Evolutionary conservation across 1,140 invertebrate species (phyloP).

Genomic region (Orius laevigatus): DNA sequence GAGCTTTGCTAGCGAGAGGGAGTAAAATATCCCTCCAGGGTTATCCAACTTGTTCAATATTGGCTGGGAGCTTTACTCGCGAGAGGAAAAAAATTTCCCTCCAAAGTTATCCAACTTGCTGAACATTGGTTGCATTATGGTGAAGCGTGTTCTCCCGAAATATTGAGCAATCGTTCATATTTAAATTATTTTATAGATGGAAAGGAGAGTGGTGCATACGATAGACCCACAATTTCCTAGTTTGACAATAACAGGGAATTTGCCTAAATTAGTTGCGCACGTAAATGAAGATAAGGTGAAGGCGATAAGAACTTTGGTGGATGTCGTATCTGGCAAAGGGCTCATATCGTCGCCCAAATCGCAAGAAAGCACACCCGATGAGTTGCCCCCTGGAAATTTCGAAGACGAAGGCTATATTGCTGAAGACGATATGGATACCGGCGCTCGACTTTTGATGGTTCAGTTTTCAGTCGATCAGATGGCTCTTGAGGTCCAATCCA

Average conservation of each 20-base stretch:
- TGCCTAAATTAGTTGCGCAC: constrained; percentile 75
- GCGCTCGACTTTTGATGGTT: constrained; percentile 56
- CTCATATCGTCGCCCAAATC: constrained; percentile 30
- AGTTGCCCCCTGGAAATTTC: constrained; percentile 12
- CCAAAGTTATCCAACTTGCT: too few species aligned
- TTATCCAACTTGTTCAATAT: too few species aligned
- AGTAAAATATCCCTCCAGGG: too few species aligned
- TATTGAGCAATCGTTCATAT: constrained; percentile 4
- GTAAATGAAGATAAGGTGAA: constrained; percentile 75
- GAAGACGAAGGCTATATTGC: constrained; percentile 13
- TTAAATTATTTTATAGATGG: constrained; percentile 34
- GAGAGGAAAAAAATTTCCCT: too few species aligned
- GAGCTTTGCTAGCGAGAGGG: too few species aligned
- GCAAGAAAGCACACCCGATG: constrained; percentile 15
- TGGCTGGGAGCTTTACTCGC: too few species aligned
- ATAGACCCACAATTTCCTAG: constrained; percentile 72
- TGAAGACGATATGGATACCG: constrained; percentile 32
- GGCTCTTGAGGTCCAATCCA: constrained; percentile 62
- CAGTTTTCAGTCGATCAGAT: constrained; percentile 80
- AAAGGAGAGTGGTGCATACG: constrained; percentile 62
- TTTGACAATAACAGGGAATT: constrained; percentile 60
- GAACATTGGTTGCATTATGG: too few species aligned
- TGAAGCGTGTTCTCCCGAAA: not conserved
- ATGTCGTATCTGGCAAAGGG: constrained; percentile 26
- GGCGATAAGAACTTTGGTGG: constrained; percentile 37